These are phyloP conservation scores for Gymnopithys bicolor DNA, from an alignment of 2,797 vertebrate genomes.

Conservation along the genomic window DNA sequence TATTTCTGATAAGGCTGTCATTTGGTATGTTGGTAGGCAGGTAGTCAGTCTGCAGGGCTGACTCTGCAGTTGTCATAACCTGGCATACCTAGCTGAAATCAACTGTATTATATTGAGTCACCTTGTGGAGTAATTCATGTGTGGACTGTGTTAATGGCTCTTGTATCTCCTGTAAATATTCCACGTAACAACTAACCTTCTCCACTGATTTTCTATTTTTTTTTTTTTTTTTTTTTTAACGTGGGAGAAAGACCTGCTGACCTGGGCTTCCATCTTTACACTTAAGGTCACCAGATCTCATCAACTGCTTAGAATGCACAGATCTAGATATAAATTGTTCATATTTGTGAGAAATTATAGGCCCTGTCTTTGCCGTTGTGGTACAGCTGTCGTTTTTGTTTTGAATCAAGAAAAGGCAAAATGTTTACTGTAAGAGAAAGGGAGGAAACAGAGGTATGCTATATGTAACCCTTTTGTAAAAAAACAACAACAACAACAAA, in stretches of 20 bases:
- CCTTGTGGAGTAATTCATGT: background rate
- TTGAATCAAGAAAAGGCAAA: background rate
- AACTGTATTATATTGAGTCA: background rate
- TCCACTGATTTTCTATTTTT: background rate
- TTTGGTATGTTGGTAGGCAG: background rate
- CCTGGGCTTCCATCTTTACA: background rate
- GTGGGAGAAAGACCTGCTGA: background rate
- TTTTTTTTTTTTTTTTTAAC: background rate
- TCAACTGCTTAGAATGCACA: background rate
- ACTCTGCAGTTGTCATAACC: background rate
- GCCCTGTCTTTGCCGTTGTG: background rate
- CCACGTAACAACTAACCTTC: background rate
- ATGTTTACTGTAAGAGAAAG: background rate
- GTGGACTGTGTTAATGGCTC: background rate
- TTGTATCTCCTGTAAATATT: background rate
- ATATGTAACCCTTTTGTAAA: background rate
- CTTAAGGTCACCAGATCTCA: background rate
- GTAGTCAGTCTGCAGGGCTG: background rate
- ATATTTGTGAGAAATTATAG: background rate
- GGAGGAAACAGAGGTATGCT: background rate
- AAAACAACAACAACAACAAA: background rate
- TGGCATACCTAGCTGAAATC: background rate
- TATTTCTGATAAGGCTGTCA: background rate
- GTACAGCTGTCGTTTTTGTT: background rate
- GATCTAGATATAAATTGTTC: background rate